Percentiles rank a stretch among this genome's conserved stretches.
phyloP scores from a whole-genome alignment of 2,797 vertebrate genomes.

The Danio kyathit region DNA sequence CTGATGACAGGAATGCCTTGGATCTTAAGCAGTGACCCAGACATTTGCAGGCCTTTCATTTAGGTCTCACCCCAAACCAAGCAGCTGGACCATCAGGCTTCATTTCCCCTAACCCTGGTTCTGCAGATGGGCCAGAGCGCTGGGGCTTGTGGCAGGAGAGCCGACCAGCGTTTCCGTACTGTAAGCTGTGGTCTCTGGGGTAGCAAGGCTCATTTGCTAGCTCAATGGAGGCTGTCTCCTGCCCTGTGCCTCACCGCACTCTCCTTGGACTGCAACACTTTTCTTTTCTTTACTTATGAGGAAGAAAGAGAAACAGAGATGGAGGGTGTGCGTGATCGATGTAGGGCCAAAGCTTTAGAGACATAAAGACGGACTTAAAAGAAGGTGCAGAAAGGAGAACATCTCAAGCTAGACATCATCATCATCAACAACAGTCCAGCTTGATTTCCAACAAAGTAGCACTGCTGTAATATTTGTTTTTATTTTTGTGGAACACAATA shows the following conservation, averaged over 20 bases:
- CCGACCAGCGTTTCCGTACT: slow-evolving; percentile 43
- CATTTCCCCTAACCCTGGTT: slow-evolving; percentile 48
- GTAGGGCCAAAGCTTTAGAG: neutral
- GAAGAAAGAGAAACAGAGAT: neutral
- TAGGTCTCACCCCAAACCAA: slow-evolving; percentile 45
- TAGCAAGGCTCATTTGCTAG: slow-evolving; percentile 64
- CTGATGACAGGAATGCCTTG: slow-evolving; percentile 46
- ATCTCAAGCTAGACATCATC: neutral
- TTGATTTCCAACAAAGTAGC: neutral
- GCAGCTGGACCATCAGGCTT: slow-evolving; percentile 45
- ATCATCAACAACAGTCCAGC: neutral
- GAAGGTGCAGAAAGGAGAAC: neutral
- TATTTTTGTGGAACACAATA: neutral
- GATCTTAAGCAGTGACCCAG: slow-evolving; percentile 52
- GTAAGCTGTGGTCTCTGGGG: slow-evolving; percentile 64
- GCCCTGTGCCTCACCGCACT: slow-evolving; percentile 43
- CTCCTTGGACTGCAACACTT: slow-evolving; percentile 45
- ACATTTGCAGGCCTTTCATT: slow-evolving; percentile 56
- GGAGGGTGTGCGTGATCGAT: neutral
- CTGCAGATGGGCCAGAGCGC: slow-evolving; percentile 24
- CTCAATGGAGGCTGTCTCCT: slow-evolving; percentile 69
- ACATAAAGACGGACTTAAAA: slow-evolving; percentile 28
- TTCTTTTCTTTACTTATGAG: slow-evolving; percentile 31
- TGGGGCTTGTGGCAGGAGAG: slow-evolving; percentile 7
- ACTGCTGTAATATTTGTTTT: neutral